Evolutionary conservation across 2,888 invertebrate genomes (phyloP).

Genomic region (Mesochorus sp.): DNA sequence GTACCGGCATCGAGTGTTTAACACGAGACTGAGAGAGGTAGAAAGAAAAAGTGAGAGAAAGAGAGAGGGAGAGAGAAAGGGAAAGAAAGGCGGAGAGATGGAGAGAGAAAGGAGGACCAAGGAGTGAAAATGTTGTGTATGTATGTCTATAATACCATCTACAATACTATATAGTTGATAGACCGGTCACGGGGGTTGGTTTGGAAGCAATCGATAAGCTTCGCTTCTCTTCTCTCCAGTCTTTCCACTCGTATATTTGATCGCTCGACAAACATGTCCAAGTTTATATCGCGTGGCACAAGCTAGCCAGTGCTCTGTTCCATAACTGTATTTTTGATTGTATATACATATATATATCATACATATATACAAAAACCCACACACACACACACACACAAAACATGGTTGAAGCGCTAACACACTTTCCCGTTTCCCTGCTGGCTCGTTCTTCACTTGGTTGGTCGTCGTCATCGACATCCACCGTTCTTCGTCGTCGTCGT

Average conservation of each 20-base stretch:
- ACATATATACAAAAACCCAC: neutral
- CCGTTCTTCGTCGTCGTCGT: constrained; percentile 23
- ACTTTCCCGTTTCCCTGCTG: constrained; percentile 63
- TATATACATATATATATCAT: neutral
- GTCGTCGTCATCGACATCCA: constrained; percentile 33
- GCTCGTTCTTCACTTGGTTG: constrained; percentile 45
- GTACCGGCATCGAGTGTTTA: constrained; percentile 42
- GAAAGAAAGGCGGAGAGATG: neutral
- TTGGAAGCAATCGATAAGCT: constrained; percentile 74
- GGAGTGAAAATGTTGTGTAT: constrained; percentile 3
- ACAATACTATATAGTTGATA: neutral
- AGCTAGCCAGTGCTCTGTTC: constrained; percentile 25
- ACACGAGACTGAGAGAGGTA: constrained; percentile 20
- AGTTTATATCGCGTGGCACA: constrained; percentile 76
- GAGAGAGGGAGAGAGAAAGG: neutral
- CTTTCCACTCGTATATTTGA: constrained; percentile 81
- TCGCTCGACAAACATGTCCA: constrained; percentile 81
- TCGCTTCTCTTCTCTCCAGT: constrained; percentile 68
- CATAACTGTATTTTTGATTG: neutral
- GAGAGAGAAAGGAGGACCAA: too few relatives aligned
- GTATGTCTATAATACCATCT: neutral
- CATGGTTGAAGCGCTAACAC: constrained; percentile 64
- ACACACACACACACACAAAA: too few relatives aligned
- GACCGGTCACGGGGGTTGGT: constrained; percentile 32
- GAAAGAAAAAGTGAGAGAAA: neutral